Evolutionary conservation across 1,140 invertebrate genomes (phyloP).

Genomic region (Drosophila rufa): DNA sequence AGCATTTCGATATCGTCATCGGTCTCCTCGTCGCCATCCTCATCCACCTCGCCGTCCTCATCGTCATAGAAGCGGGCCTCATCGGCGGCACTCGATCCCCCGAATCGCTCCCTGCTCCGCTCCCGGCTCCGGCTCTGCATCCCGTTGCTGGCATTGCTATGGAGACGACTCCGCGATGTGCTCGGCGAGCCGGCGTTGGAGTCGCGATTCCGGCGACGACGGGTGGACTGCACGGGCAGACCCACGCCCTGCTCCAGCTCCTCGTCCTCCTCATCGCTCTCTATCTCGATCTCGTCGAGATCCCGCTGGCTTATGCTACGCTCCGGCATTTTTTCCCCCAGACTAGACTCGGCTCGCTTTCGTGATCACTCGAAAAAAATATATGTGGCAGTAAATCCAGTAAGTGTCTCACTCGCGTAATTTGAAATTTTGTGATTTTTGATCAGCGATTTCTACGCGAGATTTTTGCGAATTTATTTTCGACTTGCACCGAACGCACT

Average conservation of each 20-base stretch:
- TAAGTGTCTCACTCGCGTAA: background rate
- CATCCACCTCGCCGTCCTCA: constrained; percentile 28
- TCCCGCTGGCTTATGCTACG: constrained; percentile 71
- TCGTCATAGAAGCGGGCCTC: constrained; percentile 58
- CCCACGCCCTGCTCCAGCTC: constrained; percentile 77
- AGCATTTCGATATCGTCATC: constrained; percentile 79
- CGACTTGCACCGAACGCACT: constrained; percentile 79
- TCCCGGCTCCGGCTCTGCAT: constrained; percentile 17
- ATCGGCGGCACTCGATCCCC: constrained; percentile 35
- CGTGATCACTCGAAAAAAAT: constrained; percentile 30
- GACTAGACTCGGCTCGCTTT: too few relatives aligned
- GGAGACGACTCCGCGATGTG: constrained; percentile 21
- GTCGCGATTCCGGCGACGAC: constrained; percentile 29
- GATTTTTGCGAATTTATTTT: constrained; percentile 9
- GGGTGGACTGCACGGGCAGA: constrained; percentile 59
- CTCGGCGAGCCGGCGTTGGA: constrained; percentile 34
- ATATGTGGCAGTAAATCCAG: background rate
- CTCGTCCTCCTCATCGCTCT: constrained; percentile 80
- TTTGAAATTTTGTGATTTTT: background rate
- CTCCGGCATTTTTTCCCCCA: constrained; percentile 63
- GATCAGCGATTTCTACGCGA: background rate
- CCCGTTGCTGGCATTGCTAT: constrained; percentile 46
- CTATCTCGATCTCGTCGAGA: constrained; percentile 79
- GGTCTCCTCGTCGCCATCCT: constrained; percentile 45
- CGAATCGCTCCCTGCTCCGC: constrained; percentile 53